Evolutionary conservation across 2,113 vertebrate species (phyloP).

Genomic region (Oxygymnocypris stewartii): DNA sequence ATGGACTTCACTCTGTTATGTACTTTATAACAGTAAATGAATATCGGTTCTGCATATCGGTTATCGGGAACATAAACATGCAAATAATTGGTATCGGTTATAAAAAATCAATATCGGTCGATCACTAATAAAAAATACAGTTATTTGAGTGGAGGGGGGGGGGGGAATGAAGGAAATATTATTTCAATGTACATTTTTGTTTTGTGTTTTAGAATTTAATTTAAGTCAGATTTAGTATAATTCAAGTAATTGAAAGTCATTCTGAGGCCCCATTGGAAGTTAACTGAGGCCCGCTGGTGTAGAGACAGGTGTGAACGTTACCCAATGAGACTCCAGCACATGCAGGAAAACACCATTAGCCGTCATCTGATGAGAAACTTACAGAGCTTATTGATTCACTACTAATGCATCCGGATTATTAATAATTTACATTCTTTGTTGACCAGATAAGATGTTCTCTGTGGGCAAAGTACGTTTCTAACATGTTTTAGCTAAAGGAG

Average conservation of each 20-base stretch:
- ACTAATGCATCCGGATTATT: constrained; percentile 22
- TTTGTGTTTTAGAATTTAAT: too few species aligned
- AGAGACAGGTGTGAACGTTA: constrained; percentile 14
- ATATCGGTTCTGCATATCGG: too few species aligned
- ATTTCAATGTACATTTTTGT: too few species aligned
- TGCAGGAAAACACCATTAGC: background rate
- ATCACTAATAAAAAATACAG: too few species aligned
- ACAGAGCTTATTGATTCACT: constrained; percentile 4
- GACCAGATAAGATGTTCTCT: background rate
- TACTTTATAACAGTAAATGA: too few species aligned
- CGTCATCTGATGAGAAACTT: background rate
- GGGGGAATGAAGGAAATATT: too few species aligned
- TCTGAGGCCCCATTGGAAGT: background rate
- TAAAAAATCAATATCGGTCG: too few species aligned
- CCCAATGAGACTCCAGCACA: background rate
- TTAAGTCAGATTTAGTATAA: too few species aligned
- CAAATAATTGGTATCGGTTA: too few species aligned
- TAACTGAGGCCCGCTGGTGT: background rate
- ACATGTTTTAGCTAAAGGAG: background rate
- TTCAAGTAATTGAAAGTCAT: background rate
- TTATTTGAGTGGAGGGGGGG: too few species aligned
- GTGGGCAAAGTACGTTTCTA: background rate
- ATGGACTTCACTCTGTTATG: too few species aligned
- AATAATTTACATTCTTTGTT: background rate
- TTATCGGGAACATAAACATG: too few species aligned